phyloP scores from a whole-genome alignment of 2,797 vertebrate species.

The Hoplostethus mediterraneus region DNA sequence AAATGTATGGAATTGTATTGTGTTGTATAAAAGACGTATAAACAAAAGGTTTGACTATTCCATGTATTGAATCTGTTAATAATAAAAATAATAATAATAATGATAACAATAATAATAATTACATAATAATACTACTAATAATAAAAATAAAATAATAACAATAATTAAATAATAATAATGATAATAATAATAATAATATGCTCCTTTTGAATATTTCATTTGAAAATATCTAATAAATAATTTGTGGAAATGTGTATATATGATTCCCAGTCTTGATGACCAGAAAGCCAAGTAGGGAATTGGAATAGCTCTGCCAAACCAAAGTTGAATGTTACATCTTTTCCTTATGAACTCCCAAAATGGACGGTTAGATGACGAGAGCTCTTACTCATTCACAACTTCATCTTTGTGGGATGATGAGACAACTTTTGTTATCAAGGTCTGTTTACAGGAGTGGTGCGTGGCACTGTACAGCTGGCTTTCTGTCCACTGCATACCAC shows the following conservation, averaged over 20 bases:
- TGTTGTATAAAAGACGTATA: neutral
- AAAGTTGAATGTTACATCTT: neutral
- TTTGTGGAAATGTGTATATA: neutral
- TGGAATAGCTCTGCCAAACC: neutral
- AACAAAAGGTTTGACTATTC: neutral
- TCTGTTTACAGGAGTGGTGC: too few relatives aligned
- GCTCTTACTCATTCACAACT: neutral
- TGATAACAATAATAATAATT: too few relatives aligned
- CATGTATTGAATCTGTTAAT: neutral
- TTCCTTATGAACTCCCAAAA: slow-evolving; percentile 2
- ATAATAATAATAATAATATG: too few relatives aligned
- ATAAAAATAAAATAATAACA: too few relatives aligned
- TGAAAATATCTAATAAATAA: neutral
- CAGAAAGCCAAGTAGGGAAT: neutral
- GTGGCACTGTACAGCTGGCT: too few relatives aligned
- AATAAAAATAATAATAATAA: too few relatives aligned
- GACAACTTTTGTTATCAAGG: too few relatives aligned
- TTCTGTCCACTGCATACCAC: too few relatives aligned
- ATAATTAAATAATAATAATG: too few relatives aligned
- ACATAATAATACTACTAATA: too few relatives aligned
- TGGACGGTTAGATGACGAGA: slow-evolving; percentile 16
- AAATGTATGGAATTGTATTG: neutral
- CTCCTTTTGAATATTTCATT: neutral
- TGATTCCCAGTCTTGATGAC: too few relatives aligned
- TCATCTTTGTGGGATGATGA: slow-evolving; percentile 20